A percentile compares a stretch with the other conserved stretches of the same genome.
phyloP scores from a whole-genome alignment of 2,888 invertebrate genomes.

The Plemyria rubiginata region DNA sequence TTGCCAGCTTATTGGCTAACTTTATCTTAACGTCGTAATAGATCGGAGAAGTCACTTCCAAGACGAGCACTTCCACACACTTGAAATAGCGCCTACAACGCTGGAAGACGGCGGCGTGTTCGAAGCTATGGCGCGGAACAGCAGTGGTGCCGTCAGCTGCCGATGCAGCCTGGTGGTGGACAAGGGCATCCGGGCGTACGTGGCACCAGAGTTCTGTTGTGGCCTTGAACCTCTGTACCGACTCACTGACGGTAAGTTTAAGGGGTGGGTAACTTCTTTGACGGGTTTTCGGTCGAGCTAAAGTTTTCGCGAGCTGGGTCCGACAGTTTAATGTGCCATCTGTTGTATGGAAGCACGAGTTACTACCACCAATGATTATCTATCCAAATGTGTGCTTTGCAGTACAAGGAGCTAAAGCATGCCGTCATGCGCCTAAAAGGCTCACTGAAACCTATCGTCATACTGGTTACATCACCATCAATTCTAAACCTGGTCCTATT shows the following conservation, averaged over 20 bases:
- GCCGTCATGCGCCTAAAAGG: too few relatives aligned
- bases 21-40: conserved; percentile 44
- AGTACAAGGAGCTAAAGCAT: too few relatives aligned
- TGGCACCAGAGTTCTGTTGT: conserved; percentile 91
- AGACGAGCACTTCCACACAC: conserved; percentile 92
- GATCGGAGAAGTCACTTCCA: conserved; percentile 86
- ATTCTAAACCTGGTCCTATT: too few relatives aligned
- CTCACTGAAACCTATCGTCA: too few relatives aligned
- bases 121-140: conserved; percentile 91
- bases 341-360: too few relatives aligned
- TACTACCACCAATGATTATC: too few relatives aligned
- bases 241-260: conserved; percentile 83
- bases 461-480: too few relatives aligned
- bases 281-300: not conserved
- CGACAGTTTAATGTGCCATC: too few relatives aligned
- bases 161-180: conserved; percentile 91
- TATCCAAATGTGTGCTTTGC: too few relatives aligned
- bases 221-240: conserved; percentile 87
- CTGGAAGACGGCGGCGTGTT: conserved; percentile 93
- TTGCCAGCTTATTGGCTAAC: too few relatives aligned
- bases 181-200: conserved; percentile 92
- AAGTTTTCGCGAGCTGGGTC: not conserved
- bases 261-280: too few relatives aligned
- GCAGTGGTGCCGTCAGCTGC: conserved; percentile 92
- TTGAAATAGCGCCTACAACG: conserved; percentile 92